Base-by-base conservation (phyloP, 2,113 vertebrate genomes). In the Elephas maximus region DNA sequence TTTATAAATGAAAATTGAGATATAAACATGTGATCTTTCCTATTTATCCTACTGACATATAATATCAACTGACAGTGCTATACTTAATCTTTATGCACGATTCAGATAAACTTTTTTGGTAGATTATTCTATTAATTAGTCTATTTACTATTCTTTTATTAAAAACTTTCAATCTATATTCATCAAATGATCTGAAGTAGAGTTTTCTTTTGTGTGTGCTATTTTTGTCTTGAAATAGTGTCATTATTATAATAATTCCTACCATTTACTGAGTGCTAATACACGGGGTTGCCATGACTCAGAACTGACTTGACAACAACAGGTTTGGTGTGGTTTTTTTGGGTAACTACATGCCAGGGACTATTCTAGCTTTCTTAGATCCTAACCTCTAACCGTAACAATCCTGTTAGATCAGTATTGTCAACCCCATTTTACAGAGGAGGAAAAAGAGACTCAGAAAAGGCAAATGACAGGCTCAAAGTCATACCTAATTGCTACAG, bases 31-130 rank as follows among this genome's bases (percentile, higher is more conserved):
- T 82, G 18, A 82, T 57, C 69, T 78, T 80, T 65, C 89, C 82
- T 92, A 88, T 41, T 82, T 67, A 57, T n/a, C 23, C 81, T 79
- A 60, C 14, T 65, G 14, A 62, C 24, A 89, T 12, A 73, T 5
- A 85, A 37, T 88, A 78, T 6, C 33, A 30, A 53, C n/a, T 92
- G 57, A 67, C 80, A 79, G 89, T 92, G 57, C 74, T 26, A 81
- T 86, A 86, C 3, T 44, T 65, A 80, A 73, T 18, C 3, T 84
- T 77, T 17, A 65, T 51, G 15, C 2, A 48, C 45, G 23, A 84
- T 57, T 94, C 63, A 88, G 41, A 78, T 45, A 53, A 94, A 91
- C 60, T 86, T 26, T 96, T 87, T 24, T 63, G 73, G 44, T 33
- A 74, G 26, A 69, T 87, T 48, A 71, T 57, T 28, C 18, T 62